Percentiles rank a stretch among this genome's conserved stretches.
phyloP scores from a whole-genome alignment of 2,113 vertebrate species.

The Larimichthys crocea region DNA sequence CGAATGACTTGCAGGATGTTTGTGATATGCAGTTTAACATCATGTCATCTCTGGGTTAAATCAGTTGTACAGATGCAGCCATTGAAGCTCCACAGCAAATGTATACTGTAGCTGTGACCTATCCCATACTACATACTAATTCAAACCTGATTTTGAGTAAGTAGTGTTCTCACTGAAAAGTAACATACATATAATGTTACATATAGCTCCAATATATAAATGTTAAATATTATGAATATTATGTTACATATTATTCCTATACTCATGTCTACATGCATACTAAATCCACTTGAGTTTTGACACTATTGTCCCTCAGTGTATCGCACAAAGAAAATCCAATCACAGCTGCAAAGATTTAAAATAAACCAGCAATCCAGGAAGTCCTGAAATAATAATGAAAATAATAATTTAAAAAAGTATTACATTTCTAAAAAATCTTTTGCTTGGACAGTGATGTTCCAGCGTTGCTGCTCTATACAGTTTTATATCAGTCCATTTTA shows the following conservation, averaged over 20 bases:
- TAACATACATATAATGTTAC: too few relatives aligned
- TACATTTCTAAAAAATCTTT: neutral
- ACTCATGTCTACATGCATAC: neutral
- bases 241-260: too few relatives aligned
- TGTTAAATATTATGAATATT: too few relatives aligned
- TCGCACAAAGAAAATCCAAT: neutral
- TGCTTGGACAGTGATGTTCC: too few relatives aligned
- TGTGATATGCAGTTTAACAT: conserved; percentile 16
- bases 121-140: neutral
- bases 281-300: neutral
- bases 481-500: too few relatives aligned
- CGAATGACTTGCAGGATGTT: conserved; percentile 14
- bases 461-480: too few relatives aligned
- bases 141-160: neutral
- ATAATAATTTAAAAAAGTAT: neutral
- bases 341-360: neutral
- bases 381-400: neutral
- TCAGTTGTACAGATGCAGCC: neutral
- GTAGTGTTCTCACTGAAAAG: neutral
- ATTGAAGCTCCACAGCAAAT: neutral
- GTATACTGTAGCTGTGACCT: neutral
- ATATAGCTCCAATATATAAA: too few relatives aligned
- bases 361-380: neutral
- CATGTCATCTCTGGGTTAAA: conserved; percentile 6
- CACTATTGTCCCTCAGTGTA: neutral